phyloP scores from a whole-genome alignment of 2,113 vertebrate genomes.

The Sylvia atricapilla region DNA sequence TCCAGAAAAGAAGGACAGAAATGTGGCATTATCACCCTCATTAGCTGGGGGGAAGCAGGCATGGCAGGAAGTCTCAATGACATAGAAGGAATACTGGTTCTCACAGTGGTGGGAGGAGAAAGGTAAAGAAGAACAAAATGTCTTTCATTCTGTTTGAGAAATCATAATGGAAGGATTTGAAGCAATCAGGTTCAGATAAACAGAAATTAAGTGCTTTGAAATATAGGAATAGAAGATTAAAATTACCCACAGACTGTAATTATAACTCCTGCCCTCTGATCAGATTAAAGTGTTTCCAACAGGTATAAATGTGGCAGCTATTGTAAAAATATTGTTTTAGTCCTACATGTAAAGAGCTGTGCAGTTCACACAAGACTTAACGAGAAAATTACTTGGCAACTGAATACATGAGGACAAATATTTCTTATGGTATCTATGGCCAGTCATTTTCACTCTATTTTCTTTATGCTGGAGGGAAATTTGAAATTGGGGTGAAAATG shows the following conservation, averaged over 20 bases:
- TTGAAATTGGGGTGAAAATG: background rate
- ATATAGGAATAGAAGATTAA: background rate
- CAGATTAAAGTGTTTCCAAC: background rate
- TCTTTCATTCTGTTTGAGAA: background rate
- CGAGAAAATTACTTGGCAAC: background rate
- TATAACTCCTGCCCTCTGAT: slow-evolving; percentile 10
- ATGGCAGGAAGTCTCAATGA: background rate
- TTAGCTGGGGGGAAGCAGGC: background rate
- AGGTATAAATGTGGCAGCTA: background rate
- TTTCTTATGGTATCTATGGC: background rate
- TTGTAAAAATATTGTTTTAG: background rate
- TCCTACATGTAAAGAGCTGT: background rate
- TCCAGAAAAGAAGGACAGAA: background rate
- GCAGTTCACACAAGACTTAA: background rate
- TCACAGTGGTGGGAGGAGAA: background rate
- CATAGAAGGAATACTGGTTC: background rate
- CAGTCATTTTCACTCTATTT: background rate
- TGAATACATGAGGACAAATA: background rate
- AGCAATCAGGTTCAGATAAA: background rate
- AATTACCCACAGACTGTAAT: slow-evolving; percentile 5
- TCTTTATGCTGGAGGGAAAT: background rate
- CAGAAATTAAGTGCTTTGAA: slow-evolving; percentile 23
- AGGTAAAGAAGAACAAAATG: background rate
- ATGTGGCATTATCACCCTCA: background rate
- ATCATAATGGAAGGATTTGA: background rate